Conservation (phyloP, 2,113 vertebrate species). For the Urocolius indicus region DNA sequence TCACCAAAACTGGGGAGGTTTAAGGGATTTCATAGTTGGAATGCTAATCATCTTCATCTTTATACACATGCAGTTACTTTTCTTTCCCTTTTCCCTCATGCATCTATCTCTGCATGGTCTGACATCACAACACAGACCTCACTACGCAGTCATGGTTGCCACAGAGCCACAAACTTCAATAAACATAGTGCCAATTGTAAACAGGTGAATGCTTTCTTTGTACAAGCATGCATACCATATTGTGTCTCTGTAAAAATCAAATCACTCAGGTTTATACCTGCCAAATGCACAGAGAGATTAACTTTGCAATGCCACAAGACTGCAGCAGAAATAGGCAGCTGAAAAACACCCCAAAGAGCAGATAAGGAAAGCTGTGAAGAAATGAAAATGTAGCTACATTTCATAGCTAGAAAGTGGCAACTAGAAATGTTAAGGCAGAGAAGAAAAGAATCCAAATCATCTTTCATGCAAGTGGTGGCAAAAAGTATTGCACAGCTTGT, state of each 20-base stretch:
- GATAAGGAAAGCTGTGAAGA: neutral
- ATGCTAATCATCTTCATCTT: neutral
- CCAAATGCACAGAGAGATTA: neutral
- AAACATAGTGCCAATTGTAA: neutral
- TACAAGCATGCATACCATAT: neutral
- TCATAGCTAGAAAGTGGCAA: neutral
- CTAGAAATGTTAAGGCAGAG: neutral
- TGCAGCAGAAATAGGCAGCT: neutral
- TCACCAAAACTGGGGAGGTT: rapidly evolving
- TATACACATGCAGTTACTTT: neutral
- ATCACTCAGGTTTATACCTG: neutral
- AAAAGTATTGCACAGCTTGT: neutral
- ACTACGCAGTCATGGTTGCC: neutral
- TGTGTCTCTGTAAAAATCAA: neutral
- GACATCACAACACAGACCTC: neutral
- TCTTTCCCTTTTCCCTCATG: neutral
- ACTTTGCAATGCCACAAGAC: neutral
- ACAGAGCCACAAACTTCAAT: rapidly evolving
- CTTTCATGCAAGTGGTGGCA: neutral
- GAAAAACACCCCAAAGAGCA: neutral
- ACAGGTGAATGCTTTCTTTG: neutral
- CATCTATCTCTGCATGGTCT: neutral
- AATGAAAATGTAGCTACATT: neutral
- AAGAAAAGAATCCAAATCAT: neutral
- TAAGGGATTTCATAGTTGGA: neutral